Percentiles rank a stretch among this genome's conserved stretches.
These are phyloP conservation scores for Pelochelys cantorii DNA, from an alignment of 2,797 vertebrate species.

Conservation along the genomic window DNA sequence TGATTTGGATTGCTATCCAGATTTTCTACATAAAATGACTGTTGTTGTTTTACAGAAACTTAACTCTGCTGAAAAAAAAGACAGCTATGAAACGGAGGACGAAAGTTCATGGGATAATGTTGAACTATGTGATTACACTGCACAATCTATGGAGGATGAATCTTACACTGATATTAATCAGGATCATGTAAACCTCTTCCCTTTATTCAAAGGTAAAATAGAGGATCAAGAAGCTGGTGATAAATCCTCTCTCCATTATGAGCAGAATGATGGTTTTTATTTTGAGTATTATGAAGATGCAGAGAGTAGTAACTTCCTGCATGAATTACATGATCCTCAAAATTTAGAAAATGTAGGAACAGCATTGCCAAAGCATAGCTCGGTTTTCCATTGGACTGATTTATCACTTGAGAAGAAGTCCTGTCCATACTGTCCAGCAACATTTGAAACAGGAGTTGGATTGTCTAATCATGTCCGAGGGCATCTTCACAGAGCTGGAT, in stretches of 20 bases:
- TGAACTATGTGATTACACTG: constrained; percentile 86
- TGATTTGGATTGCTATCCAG: constrained; percentile 87
- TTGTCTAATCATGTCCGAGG: constrained; percentile 97
- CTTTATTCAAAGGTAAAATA: constrained; percentile 85
- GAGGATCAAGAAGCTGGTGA: constrained; percentile 81
- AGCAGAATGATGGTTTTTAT: constrained; percentile 86
- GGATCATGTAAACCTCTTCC: constrained; percentile 82
- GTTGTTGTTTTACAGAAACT: constrained; percentile 90
- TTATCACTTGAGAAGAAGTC: constrained; percentile 88
- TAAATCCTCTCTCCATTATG: constrained; percentile 81
- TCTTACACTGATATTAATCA: constrained; percentile 82
- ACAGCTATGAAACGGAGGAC: constrained; percentile 84
- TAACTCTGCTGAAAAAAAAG: constrained; percentile 86
- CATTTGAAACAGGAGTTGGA: constrained; percentile 97
- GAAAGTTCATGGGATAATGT: constrained; percentile 86
- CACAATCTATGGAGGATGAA: constrained; percentile 83
- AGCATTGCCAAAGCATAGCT: constrained; percentile 82
- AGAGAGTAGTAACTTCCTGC: constrained; percentile 80
- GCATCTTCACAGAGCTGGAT: constrained; percentile 95
- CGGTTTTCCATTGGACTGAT: constrained; percentile 87
- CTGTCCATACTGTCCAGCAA: constrained; percentile 93
- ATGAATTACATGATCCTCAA: constrained; percentile 84
- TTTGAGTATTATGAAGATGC: constrained; percentile 87
- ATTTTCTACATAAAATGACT: constrained; percentile 90
- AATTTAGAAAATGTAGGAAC: constrained; percentile 83